Evolutionary conservation across 1,140 invertebrate species (phyloP), one percentile per base, ranked within the genome.

Genomic region (Drosophila rufa): DNA sequence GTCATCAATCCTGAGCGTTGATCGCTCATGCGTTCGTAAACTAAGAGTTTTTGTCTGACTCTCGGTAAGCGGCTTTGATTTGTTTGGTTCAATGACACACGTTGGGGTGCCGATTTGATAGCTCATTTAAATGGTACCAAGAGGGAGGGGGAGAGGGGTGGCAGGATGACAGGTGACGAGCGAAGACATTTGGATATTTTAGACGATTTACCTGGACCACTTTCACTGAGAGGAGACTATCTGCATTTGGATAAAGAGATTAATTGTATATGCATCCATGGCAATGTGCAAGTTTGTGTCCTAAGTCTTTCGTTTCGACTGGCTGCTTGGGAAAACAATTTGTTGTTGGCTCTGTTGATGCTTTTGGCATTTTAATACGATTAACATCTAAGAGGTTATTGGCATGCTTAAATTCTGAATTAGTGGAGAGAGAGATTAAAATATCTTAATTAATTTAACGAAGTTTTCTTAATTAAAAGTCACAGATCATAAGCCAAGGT

Each of bases 41-140:
- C 76, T 82, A 82, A 76, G 61, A 83, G 67, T 80, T 80, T 89
- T 89, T 80, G 48, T 59, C 59, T 48, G 64, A 36, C 51, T 77
- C 71, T 79, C 61, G 68, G 51, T 89, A 89, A 87, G 84, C 77
- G 73, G 84, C 83, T 87, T 89, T 87, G 84, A 89, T 89, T 71
- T 89, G 67, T 47, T 40, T 89, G 59, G 83, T 87, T 87, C 84
- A 87, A 89, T 87, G 84, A 87, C 84, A 86, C 55, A 58, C 22
- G 36, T 55, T 66, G 71, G 71, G 77, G 84, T 89, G 84, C 80
- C 75, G 77, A 89, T 89, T 87, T 89, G 84, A 89, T 89, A 59
- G 80, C 84, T 87, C 68, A 87, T 89, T 89, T 84, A 89, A 87
- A 89, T 89, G 50, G 80, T 55, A 62, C 47, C 57, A 46, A 8